phyloP scores from a whole-genome alignment of 2,113 vertebrate species.

The Chloroceryle aenea region DNA sequence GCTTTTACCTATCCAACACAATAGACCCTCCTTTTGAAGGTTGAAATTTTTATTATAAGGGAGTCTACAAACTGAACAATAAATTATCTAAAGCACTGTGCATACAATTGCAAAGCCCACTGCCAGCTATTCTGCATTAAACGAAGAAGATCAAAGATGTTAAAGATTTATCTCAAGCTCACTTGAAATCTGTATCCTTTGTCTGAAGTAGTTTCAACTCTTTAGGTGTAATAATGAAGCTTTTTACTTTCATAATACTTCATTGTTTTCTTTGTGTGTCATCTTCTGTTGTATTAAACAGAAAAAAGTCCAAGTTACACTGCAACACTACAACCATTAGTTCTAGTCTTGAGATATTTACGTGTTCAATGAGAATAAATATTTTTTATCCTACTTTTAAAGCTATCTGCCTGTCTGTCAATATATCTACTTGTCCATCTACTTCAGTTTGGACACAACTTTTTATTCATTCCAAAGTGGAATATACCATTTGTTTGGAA shows the following conservation, averaged over 20 bases:
- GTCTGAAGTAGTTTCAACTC: neutral
- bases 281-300: neutral
- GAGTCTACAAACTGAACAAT: neutral
- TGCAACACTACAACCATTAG: neutral
- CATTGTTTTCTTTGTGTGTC: neutral
- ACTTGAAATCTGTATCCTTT: neutral
- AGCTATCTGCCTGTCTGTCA: neutral
- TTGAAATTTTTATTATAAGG: neutral
- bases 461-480: neutral
- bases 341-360: neutral
- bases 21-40: neutral
- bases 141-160: neutral
- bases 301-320: neutral
- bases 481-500: neutral
- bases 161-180: constrained; percentile 1
- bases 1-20: neutral
- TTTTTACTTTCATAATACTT: neutral
- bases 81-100: neutral
- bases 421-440: neutral
- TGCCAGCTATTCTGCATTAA: neutral
- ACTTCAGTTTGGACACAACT: neutral
- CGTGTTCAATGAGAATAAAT: neutral
- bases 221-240: neutral
- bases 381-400: neutral
- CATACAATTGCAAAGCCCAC: neutral